Base-by-base conservation (phyloP, 2,888 invertebrate species). In the Latrodectus elegans region DNA sequence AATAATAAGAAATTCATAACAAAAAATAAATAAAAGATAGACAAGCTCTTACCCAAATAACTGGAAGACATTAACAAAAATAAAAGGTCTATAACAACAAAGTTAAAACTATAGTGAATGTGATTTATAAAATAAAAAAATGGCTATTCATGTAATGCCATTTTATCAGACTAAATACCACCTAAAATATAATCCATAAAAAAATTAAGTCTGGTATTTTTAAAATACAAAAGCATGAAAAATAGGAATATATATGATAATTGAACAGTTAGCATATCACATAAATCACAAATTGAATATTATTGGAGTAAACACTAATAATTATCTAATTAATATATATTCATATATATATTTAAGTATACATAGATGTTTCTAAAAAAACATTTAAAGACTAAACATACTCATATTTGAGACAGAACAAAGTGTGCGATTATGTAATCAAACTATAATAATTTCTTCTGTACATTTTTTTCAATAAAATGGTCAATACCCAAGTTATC, bases 211-310 rank as follows among this genome's bases (percentile, higher is more conserved):
- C 49, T 70, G 71, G 73, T 84, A 75, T 74, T 74, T 74, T 84
- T 74, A 76, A 84, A 88, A 88, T 70, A 84, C 75, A 55, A 88
- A 88, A 88, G 84, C 88, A 84, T 83, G 70, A 88, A 88, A 88
- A 88, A 88, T 88, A 88, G 88, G 88, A 88, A 84, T 88, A 84
- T 60, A 65, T 64, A 78, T 65, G 51, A 67, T 64, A 71, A 67
- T 65, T 51, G 60, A 84, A 74, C 73, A 70, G 14, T 65, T 67
- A 79, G 83, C 84, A 84, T 79, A 65, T 68, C 82, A 86, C 80
- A 75, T 81, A 86, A 74, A 87, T 87, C 87, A 87, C 87, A 82
- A 87, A 78, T 78, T 84, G 88, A 84, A 22, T 84, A 74, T 74
- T 83, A 75, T 87, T 64, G 72, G 84, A 88, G 81, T 73, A 86